phyloP scores from a whole-genome alignment of 2,797 vertebrate species.

The Protosalanx chinensis region DNA sequence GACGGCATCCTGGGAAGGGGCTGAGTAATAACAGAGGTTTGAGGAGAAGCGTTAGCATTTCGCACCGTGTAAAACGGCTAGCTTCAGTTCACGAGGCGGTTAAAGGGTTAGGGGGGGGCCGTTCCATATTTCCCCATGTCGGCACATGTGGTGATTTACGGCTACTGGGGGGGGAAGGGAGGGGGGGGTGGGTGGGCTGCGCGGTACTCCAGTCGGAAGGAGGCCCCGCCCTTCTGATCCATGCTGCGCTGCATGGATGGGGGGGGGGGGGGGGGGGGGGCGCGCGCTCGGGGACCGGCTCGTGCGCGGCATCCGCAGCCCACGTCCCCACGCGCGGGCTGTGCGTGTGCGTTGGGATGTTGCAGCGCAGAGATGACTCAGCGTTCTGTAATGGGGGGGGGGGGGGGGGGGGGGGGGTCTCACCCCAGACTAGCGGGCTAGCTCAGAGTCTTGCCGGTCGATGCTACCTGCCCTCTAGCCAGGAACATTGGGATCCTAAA shows the following conservation, averaged over 20 bases:
- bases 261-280: no score
- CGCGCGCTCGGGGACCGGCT: slow-evolving; percentile 14
- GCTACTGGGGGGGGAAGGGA: neutral
- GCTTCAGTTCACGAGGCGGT: neutral
- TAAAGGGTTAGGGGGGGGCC: slow-evolving; percentile 14
- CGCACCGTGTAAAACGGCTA: slow-evolving; percentile 17
- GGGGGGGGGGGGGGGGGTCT: no score
- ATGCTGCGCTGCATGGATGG: slow-evolving; percentile 4
- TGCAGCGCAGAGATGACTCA: neutral
- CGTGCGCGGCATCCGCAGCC: slow-evolving; percentile 30
- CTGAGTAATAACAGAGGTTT: neutral
- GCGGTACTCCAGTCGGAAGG: slow-evolving; percentile 40
- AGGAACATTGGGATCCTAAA: neutral
- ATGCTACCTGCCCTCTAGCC: neutral
- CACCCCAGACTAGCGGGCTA: neutral
- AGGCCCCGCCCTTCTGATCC: slow-evolving; percentile 22
- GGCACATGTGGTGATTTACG: slow-evolving; percentile 51
- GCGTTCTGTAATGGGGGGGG: no score
- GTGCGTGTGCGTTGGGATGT: neutral
- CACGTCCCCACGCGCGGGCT: neutral
- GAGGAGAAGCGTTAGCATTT: slow-evolving; percentile 4
- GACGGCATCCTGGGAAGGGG: no score
- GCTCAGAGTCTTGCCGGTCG: neutral
- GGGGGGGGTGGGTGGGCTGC: slow-evolving; percentile 8
- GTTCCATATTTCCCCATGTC: slow-evolving; percentile 44